Evolutionary conservation across 2,797 vertebrate species (phyloP), one percentile per base, ranked within the genome.

Genomic region (Diplodus puntazzo): DNA sequence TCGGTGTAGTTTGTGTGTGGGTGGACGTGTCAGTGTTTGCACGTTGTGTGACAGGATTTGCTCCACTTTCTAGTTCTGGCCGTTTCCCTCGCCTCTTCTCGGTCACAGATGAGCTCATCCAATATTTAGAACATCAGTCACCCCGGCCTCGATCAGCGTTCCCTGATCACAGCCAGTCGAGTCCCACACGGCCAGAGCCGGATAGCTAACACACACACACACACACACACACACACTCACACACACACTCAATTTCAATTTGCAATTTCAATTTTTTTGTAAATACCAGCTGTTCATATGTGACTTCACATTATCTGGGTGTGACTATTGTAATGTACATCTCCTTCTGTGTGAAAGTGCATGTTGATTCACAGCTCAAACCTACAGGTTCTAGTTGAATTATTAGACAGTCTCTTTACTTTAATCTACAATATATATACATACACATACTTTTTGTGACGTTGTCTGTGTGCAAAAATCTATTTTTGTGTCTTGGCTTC

Each of bases 51-150:
- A 68, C 65, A 80, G 45, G 54, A 11, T 83, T 90, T 75, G 81
- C 79, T 81, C 88, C 71, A 78, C 14, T 87, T 87, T 82, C 69
- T 57, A 25, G 9, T 68, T 68, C 69, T 68, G 54, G 70, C 65
- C 10, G 9, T 43, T 54, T 11, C 68, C 13, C 7, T 59, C 8
- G 6, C 59, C 45, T 60, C 72, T 23, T 65, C 52, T 46, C 52
- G 5, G 67, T 77, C 81, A 69, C 71, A 84, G 73, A 80, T 87
- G 85, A 88, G 73, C 83, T 90, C 87, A 75, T 88, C 77, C 70
- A 83, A 57, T 78, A 84, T 87, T 82, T 72, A 79, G 49, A 67
- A 16, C 58, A 21, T 84, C 77, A 23, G 65, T 77, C 42, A 59
- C 45, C 39, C 57, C 2, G 20, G n/a, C 46, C 62, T 75, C 69